Evolutionary conservation across 1,140 invertebrate species (phyloP).

Genomic region (Megathymus violae): DNA sequence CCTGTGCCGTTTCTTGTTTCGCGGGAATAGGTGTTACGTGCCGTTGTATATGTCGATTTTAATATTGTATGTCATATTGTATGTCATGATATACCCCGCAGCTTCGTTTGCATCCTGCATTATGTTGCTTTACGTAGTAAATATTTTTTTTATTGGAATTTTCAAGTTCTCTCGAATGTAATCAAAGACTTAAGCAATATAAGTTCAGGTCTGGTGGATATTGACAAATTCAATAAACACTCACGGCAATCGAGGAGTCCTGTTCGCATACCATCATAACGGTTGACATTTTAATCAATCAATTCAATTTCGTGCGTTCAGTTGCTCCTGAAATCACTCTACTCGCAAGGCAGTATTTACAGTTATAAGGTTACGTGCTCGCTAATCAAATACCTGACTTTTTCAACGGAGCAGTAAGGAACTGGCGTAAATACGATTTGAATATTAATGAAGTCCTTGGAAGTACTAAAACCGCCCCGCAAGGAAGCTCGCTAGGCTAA

Average conservation of each 20-base stretch:
- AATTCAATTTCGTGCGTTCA: too few relatives aligned
- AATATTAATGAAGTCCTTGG: conserved; percentile 16
- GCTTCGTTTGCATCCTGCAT: not conserved
- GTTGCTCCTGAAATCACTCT: too few relatives aligned
- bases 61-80: conserved; percentile 50
- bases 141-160: not conserved
- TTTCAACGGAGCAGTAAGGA: not conserved
- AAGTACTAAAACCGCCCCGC: conserved; percentile 21
- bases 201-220: too few relatives aligned
- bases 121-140: not conserved
- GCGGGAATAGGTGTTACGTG: not conserved
- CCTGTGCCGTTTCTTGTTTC: not conserved
- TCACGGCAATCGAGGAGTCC: too few relatives aligned
- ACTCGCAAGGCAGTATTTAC: not conserved
- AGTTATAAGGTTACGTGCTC: not conserved
- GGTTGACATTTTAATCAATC: too few relatives aligned
- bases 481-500: not conserved
- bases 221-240: too few relatives aligned
- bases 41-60: conserved; percentile 44
- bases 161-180: too few relatives aligned
- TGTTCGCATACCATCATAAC: too few relatives aligned
- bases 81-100: not conserved
- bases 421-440: not conserved
- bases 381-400: not conserved
- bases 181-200: too few relatives aligned